A percentile compares a stretch with the other conserved stretches of the same genome.
Conservation (phyloP, 2,888 invertebrate species). For the Axea sp. region DNA sequence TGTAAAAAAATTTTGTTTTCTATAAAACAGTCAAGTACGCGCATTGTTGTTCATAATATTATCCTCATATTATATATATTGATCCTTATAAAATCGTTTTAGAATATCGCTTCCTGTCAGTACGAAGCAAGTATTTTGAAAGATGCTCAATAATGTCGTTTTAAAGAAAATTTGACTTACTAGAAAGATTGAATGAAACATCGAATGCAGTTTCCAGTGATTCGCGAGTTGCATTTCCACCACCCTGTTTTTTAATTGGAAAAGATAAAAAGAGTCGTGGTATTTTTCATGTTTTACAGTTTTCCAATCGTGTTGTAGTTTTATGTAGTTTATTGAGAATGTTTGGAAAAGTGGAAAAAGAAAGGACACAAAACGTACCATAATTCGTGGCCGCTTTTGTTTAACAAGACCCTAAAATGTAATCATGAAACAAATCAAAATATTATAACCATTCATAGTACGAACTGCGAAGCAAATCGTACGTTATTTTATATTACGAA, state of each 20-base stretch:
- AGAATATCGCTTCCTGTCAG: conserved; percentile 43
- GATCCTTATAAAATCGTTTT: conserved; percentile 55
- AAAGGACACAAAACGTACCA: too few relatives aligned
- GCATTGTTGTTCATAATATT: conserved; percentile 57
- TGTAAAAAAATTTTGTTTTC: conserved; percentile 54
- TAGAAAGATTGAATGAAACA: conserved; percentile 48
- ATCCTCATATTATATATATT: conserved; percentile 45
- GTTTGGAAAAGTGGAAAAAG: conserved; percentile 27
- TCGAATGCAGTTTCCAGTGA: conserved; percentile 45
- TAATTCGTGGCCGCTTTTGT: conserved; percentile 17
- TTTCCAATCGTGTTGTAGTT: conserved; percentile 53
- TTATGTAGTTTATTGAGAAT: conserved; percentile 58
- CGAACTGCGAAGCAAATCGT: conserved; percentile 11
- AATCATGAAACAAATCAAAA: conserved; percentile 44
- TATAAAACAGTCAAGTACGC: conserved; percentile 40
- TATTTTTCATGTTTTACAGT: conserved; percentile 47
- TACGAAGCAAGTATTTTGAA: conserved; percentile 58
- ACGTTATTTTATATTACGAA: conserved; percentile 43
- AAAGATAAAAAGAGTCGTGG: conserved; percentile 3
- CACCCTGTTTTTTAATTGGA: conserved; percentile 13
- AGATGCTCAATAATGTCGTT: conserved; percentile 63
- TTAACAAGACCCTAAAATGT: conserved; percentile 14
- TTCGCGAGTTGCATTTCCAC: conserved; percentile 26
- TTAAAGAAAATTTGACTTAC: conserved; percentile 52
- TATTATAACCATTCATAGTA: conserved; percentile 15